phyloP scores from a whole-genome alignment of 2,797 vertebrate species.

The Otus scops region DNA sequence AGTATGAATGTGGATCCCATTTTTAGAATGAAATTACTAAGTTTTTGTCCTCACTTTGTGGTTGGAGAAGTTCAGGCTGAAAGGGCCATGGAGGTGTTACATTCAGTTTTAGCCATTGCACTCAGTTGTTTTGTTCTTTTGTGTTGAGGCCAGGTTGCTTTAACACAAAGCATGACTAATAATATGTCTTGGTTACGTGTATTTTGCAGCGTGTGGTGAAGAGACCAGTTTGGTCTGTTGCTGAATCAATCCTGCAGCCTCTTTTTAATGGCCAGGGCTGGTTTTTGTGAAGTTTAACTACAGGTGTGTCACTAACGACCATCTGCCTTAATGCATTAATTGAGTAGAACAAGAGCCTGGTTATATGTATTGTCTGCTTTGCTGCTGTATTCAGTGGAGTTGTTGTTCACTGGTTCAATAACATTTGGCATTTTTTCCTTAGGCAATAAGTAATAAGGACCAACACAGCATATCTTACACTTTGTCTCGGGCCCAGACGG shows the following conservation, averaged over 20 bases:
- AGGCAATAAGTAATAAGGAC: constrained; percentile 99
- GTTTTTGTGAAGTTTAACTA: neutral
- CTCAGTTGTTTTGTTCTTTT: constrained; percentile 22
- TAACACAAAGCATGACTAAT: constrained; percentile 50
- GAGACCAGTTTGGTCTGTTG: constrained; percentile 61
- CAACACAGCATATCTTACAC: constrained; percentile 99
- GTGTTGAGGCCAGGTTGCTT: neutral
- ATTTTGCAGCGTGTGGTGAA: neutral
- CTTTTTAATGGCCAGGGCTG: neutral
- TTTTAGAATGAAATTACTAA: neutral
- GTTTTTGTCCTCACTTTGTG: neutral
- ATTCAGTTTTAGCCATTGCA: constrained; percentile 14
- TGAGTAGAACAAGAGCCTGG: neutral
- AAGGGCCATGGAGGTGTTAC: neutral
- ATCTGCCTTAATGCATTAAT: neutral
- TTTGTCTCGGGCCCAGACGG: constrained; percentile 93
- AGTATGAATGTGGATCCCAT: neutral
- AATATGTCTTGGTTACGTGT: neutral
- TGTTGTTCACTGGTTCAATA: neutral
- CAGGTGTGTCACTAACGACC: neutral
- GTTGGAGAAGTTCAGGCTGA: neutral
- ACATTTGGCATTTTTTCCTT: constrained; percentile 11
- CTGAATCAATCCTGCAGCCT: constrained; percentile 22
- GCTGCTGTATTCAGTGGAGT: neutral
- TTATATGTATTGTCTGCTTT: neutral